Conservation (phyloP, 1,140 invertebrate species). For the Antheraea pernyi region DNA sequence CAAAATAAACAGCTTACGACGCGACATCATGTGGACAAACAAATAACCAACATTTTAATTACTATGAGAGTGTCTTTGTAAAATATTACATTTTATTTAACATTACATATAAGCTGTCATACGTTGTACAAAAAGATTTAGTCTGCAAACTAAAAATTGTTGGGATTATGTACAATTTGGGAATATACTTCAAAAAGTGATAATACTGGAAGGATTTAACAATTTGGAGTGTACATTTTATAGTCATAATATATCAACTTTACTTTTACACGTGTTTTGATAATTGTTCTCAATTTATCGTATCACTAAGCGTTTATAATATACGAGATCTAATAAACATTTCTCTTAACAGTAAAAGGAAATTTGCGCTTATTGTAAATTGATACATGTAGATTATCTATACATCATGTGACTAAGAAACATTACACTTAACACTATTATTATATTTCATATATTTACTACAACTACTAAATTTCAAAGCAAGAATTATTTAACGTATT, state of each 20-base stretch:
- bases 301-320: not conserved
- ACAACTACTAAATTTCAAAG: conserved; percentile 24
- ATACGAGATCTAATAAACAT: not conserved
- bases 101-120: not conserved
- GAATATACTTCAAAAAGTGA: not conserved
- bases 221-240: not conserved
- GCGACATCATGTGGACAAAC: no score
- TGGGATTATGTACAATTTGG: no score
- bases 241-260: no score
- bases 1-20: no score
- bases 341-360: not conserved
- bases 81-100: not conserved
- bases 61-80: no score
- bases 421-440: conserved; percentile 46
- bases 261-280: no score
- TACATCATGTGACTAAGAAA: conserved; percentile 53
- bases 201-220: not conserved
- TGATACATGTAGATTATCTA: conserved; percentile 46
- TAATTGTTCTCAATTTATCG: not conserved
- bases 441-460: conserved; percentile 28
- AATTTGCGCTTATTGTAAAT: not conserved
- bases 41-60: no score
- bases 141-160: no score
- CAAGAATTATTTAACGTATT: not conserved
- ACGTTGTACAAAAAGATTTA: no score